Percentiles rank a stretch among this genome's conserved stretches.
Conservation (phyloP, 2,797 vertebrate species). For the Melanotaenia nigrans region DNA sequence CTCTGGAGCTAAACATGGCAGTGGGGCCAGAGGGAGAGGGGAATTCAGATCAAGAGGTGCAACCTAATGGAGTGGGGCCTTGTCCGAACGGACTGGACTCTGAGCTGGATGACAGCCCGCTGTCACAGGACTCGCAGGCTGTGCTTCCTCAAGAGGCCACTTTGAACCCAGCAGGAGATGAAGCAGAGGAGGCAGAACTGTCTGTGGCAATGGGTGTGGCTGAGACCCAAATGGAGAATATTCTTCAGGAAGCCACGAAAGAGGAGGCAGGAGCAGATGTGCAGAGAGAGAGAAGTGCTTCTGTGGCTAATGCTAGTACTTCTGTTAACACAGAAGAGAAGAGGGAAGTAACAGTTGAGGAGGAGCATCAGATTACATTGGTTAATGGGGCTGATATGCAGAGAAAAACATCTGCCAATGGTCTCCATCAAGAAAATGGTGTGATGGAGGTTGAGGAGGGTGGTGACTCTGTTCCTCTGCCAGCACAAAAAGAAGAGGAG, state of each 20-base stretch:
- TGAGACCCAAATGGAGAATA: conserved; percentile 95
- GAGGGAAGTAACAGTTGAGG: conserved; percentile 15
- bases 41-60: conserved; percentile 71
- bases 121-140: conserved; percentile 42
- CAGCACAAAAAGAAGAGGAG: conserved; percentile 32
- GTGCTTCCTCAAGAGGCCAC: conserved; percentile 18
- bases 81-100: conserved; percentile 60
- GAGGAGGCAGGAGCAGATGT: conserved; percentile 82
- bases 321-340: conserved; percentile 62
- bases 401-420: conserved; percentile 45
- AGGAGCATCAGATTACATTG: conserved; percentile 15
- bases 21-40: conserved; percentile 79
- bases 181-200: conserved; percentile 83
- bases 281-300: conserved; percentile 42
- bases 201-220: conserved; percentile 91
- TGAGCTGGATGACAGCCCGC: conserved; percentile 72
- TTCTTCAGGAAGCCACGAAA: conserved; percentile 93
- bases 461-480: conserved; percentile 11
- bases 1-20: conserved; percentile 90
- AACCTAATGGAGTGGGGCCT: conserved; percentile 66
- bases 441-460: conserved; percentile 35
- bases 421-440: conserved; percentile 53
- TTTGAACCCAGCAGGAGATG: conserved; percentile 31
- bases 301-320: conserved; percentile 8
- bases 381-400: conserved; percentile 39